phyloP scores from a whole-genome alignment of 2,797 vertebrate genomes.

The Anguilla anguilla region DNA sequence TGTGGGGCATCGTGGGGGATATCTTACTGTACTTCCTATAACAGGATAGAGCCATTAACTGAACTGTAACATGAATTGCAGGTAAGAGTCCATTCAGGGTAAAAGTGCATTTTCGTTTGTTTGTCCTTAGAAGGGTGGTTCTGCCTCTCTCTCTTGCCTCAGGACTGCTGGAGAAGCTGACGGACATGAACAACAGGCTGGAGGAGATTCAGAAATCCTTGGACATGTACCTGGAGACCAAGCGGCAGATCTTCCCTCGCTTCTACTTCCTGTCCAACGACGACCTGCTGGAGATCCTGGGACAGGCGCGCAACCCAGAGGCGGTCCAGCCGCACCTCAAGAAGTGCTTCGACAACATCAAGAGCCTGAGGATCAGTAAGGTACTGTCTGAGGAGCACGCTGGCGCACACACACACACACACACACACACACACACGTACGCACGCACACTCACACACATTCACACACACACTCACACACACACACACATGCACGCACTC shows the following conservation, averaged over 20 bases:
- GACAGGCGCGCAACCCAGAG: conserved; percentile 83
- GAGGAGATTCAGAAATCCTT: conserved; percentile 88
- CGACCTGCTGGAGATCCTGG: conserved; percentile 87
- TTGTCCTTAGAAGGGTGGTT: too few species aligned
- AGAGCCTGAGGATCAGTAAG: conserved; percentile 77
- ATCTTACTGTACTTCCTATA: neutral
- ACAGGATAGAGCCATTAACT: neutral
- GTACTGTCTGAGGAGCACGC: conserved; percentile 47
- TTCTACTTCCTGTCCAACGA: conserved; percentile 91
- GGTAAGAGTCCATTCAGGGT: neutral
- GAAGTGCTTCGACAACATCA: conserved; percentile 91
- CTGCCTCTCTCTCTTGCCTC: neutral
- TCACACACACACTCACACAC: neutral
- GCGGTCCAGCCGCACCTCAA: conserved; percentile 87
- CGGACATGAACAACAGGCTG: conserved; percentile 74
- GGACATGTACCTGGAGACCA: conserved; percentile 87
- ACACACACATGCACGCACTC: neutral
- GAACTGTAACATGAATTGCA: neutral
- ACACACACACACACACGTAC: neutral
- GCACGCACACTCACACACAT: too few species aligned
- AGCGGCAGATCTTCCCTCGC: conserved; percentile 85
- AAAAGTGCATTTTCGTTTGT: too few species aligned
- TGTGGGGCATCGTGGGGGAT: neutral
- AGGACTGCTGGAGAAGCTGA: conserved; percentile 80
- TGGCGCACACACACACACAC: neutral